phyloP scores from a whole-genome alignment of 2,888 invertebrate species.

The Nomada fucata region DNA sequence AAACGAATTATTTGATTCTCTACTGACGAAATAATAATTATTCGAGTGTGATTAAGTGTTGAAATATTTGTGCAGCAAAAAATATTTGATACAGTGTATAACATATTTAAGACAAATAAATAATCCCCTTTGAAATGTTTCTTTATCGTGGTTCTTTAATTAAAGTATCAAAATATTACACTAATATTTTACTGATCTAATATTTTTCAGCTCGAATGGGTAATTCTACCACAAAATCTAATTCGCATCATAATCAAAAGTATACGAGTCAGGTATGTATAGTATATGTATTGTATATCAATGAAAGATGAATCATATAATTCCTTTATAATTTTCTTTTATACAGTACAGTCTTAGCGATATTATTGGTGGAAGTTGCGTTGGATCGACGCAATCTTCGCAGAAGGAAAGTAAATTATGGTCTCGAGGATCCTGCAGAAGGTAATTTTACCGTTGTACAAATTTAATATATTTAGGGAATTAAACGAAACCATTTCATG shows the following conservation, averaged over 20 bases:
- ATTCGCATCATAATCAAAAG: conserved; percentile 72
- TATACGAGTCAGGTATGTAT: conserved; percentile 79
- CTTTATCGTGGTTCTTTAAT: conserved; percentile 5
- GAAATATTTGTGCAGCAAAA: background rate
- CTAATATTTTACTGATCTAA: background rate
- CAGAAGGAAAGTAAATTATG: conserved; percentile 84
- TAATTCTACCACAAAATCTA: conserved; percentile 77
- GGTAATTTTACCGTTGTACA: conserved; percentile 83
- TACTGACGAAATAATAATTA: background rate
- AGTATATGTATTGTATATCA: conserved; percentile 23
- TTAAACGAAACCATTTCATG: conserved; percentile 21
- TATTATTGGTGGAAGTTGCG: conserved; percentile 75
- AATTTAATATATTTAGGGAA: conserved; percentile 27
- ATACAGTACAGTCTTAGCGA: conserved; percentile 78
- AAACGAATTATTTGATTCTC: conserved; percentile 2
- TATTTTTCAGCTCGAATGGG: conserved; percentile 76
- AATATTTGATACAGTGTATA: background rate
- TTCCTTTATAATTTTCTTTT: conserved; percentile 25
- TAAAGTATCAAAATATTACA: conserved; percentile 1
- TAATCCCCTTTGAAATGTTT: conserved; percentile 3
- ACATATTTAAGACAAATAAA: conserved; percentile 24
- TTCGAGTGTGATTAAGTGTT: background rate
- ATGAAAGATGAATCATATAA: background rate
- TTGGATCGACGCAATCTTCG: conserved; percentile 67
- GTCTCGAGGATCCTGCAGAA: conserved; percentile 88